Conservation (phyloP, 2,888 invertebrate genomes). For the Melanostoma mellinum region DNA sequence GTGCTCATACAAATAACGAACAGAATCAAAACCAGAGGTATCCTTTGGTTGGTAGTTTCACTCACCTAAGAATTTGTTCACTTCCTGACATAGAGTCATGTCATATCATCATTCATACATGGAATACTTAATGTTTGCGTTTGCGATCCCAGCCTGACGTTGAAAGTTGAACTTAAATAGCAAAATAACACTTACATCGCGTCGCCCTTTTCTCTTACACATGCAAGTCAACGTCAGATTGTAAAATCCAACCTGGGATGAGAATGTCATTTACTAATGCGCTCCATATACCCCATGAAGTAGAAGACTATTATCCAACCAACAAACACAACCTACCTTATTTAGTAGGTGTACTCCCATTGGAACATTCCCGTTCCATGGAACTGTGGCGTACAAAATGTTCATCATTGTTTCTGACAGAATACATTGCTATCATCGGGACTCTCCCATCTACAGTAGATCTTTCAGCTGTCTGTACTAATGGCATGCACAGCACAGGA, state of each 20-base stretch:
- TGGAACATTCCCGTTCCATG: constrained; percentile 59
- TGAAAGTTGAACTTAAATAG: constrained; percentile 32
- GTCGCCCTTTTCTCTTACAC: constrained; percentile 34
- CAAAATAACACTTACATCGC: constrained; percentile 60
- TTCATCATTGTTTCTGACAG: constrained; percentile 71
- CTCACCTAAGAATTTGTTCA: constrained; percentile 61
- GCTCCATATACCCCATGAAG: constrained; percentile 65
- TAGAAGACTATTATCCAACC: constrained; percentile 69
- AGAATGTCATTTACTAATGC: constrained; percentile 72
- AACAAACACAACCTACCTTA: constrained; percentile 58
- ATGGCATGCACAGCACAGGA: constrained; percentile 67
- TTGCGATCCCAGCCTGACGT: constrained; percentile 25
- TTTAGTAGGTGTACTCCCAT: constrained; percentile 50
- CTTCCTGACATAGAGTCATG: constrained; percentile 61
- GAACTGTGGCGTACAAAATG: constrained; percentile 69
- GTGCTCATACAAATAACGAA: constrained; percentile 13
- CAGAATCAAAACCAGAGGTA: constrained; percentile 39
- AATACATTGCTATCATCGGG: constrained; percentile 66
- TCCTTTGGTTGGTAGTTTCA: constrained; percentile 47
- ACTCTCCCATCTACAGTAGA: constrained; percentile 18
- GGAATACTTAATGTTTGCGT: constrained; percentile 54
- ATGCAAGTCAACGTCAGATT: background rate
- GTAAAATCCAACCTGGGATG: constrained; percentile 26
- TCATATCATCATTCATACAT: constrained; percentile 65
- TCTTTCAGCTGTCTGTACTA: constrained; percentile 63